phyloP scores from a whole-genome alignment of 1,140 invertebrate genomes.

The Portunus trituberculatus region DNA sequence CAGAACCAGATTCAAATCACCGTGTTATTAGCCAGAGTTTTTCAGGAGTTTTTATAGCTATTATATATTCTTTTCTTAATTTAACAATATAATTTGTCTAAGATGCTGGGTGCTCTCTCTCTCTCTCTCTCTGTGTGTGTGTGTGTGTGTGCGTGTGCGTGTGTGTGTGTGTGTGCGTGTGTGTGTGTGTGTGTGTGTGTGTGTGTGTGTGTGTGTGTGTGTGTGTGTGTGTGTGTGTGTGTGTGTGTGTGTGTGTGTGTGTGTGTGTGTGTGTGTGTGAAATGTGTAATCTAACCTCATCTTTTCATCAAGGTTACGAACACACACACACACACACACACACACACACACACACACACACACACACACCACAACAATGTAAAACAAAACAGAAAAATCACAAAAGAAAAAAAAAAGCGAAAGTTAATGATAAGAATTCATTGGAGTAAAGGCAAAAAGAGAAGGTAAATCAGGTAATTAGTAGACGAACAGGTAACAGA shows the following conservation, averaged over 20 bases:
- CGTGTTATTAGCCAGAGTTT: background rate
- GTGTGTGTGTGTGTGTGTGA: no score
- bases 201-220: no score
- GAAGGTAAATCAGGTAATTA: background rate
- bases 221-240: no score
- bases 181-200: no score
- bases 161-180: no score
- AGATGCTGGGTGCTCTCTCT: no score
- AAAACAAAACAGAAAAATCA: constrained; percentile 20
- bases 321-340: constrained; percentile 8
- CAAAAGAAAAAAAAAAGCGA: background rate
- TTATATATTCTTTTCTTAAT: background rate
- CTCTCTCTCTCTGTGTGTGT: no score
- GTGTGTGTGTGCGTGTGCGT: no score
- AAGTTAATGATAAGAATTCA: background rate
- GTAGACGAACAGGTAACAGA: background rate
- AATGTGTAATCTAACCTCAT: no score
- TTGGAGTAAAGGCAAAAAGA: background rate
- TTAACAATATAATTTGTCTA: background rate
- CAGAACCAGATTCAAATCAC: background rate
- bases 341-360: constrained; percentile 24
- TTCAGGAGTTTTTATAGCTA: background rate
- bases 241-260: no score
- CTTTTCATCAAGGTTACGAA: background rate
- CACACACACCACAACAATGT: background rate